Percentiles rank a stretch among this genome's conserved stretches.
Conservation (phyloP, 2,113 vertebrate species). For the Dissostichus mawsoni region DNA sequence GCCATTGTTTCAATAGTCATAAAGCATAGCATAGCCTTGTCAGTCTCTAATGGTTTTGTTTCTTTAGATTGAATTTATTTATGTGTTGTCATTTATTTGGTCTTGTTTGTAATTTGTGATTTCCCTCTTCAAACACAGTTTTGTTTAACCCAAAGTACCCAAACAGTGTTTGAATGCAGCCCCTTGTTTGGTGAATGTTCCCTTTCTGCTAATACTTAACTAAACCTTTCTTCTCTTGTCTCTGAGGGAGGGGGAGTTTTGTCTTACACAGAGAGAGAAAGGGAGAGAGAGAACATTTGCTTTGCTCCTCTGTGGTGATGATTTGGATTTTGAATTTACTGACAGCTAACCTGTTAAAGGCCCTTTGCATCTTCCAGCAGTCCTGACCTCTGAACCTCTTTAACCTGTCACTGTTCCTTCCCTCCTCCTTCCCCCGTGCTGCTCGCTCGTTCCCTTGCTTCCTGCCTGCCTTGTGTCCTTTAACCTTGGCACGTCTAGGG, state of each 20-base stretch:
- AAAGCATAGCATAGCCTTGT: slow-evolving; percentile 3
- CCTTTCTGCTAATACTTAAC: slow-evolving; percentile 62
- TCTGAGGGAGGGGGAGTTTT: slow-evolving; percentile 49
- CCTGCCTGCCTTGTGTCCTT: slow-evolving; percentile 88
- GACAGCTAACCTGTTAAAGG: slow-evolving; percentile 64
- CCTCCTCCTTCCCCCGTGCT: slow-evolving; percentile 78
- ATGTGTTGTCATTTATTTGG: slow-evolving; percentile 41
- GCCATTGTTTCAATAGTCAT: slow-evolving; percentile 15
- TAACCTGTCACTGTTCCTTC: slow-evolving; percentile 85
- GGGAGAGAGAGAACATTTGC: slow-evolving; percentile 43
- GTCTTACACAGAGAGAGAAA: slow-evolving; percentile 39
- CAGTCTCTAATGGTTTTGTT: slow-evolving; percentile 1
- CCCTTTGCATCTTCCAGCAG: slow-evolving; percentile 64
- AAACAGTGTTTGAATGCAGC: slow-evolving; percentile 66
- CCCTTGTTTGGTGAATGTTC: slow-evolving; percentile 54
- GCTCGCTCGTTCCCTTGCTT: slow-evolving; percentile 80
- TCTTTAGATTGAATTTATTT: slow-evolving; percentile 23
- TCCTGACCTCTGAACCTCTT: slow-evolving; percentile 79
- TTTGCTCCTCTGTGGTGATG: slow-evolving; percentile 63
- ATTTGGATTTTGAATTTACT: slow-evolving; percentile 59
- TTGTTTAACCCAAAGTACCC: slow-evolving; percentile 43
- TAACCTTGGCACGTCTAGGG: slow-evolving; percentile 93
- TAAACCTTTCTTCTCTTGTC: slow-evolving; percentile 58
- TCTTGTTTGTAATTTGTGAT: slow-evolving; percentile 45
- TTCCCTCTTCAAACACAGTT: slow-evolving; percentile 28